phyloP scores from a whole-genome alignment of 2,797 vertebrate species.

The Alauda arvensis region DNA sequence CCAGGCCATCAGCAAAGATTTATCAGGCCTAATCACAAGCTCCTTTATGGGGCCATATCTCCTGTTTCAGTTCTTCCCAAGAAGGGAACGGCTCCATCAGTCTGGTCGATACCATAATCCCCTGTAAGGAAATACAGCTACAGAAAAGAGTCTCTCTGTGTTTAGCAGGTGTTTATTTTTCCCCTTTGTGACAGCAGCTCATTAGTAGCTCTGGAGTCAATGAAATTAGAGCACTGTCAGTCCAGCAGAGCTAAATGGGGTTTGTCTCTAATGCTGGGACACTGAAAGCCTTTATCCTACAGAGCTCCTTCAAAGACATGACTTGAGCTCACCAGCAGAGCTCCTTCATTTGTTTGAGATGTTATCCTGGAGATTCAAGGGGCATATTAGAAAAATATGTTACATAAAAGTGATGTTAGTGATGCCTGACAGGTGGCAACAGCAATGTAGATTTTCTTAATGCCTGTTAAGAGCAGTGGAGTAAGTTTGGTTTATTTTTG shows the following conservation, averaged over 20 bases:
- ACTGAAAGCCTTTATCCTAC: neutral
- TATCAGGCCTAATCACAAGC: neutral
- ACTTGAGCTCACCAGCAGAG: neutral
- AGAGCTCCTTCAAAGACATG: neutral
- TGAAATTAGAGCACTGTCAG: neutral
- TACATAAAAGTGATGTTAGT: neutral
- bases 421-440: neutral
- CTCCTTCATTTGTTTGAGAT: neutral
- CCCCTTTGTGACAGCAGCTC: neutral
- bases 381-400: neutral
- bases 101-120: neutral
- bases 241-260: neutral
- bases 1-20: neutral
- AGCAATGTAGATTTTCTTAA: fast-evolving
- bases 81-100: neutral
- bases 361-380: neutral
- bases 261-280: neutral
- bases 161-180: neutral
- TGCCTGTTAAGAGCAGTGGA: neutral
- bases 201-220: conserved; percentile 4
- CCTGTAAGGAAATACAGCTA: conserved; percentile 19
- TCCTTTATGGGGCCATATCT: neutral
- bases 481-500: neutral
- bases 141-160: neutral
- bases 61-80: neutral